Base-by-base conservation (phyloP, 2,888 invertebrate species). In the Bugula neritina region DNA sequence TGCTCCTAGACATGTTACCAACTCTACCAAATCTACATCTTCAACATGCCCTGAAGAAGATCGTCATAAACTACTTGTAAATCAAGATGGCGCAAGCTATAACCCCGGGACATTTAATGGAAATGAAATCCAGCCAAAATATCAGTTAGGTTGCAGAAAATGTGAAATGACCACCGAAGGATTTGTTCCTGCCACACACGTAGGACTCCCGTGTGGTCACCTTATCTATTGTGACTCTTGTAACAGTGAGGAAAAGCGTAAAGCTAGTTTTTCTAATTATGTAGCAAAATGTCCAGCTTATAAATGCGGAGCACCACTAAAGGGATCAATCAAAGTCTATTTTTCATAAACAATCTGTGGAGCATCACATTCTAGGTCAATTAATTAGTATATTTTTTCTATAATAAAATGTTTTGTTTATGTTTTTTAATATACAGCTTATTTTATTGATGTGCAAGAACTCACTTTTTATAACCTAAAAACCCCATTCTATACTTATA, bases 221-320 rank as follows among this genome's bases (percentile, higher is more conserved):
- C 31, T 63, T 29, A 63, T 63, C 13, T 63, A 63, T 27, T 63
- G 63, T 63, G 63, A 63, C 27, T 63, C 63, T 25, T 63, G 63
- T 27, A 63, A 63, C 21, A 31, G 10, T 3, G 31, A 63, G 13
- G 63, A 63, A 27, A 25, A 27, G 3, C 21, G 27, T 25, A 63
- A 25, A 34, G 31, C 31, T 63, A 2, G 17, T 25, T 31, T 31
- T 63, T 10, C 43, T 43, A 43, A 43, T 43, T 25, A n/a, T n/a
- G 5, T n/a, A 55, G 63, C 31, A 13, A 63, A 63, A 31, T 63
- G 63, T 34, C 63, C 63, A 34, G 27, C 13, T 63, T n/a, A 21
- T 31, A 34, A n/a, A 13, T 63, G 63, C n/a, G 34, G 17, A 13
- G 29, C 63, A 2, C 63, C 63, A 25, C 63, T 63, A 2, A 31